Base-by-base conservation (phyloP, 2,888 invertebrate genomes). In the Dioctria linearis region DNA sequence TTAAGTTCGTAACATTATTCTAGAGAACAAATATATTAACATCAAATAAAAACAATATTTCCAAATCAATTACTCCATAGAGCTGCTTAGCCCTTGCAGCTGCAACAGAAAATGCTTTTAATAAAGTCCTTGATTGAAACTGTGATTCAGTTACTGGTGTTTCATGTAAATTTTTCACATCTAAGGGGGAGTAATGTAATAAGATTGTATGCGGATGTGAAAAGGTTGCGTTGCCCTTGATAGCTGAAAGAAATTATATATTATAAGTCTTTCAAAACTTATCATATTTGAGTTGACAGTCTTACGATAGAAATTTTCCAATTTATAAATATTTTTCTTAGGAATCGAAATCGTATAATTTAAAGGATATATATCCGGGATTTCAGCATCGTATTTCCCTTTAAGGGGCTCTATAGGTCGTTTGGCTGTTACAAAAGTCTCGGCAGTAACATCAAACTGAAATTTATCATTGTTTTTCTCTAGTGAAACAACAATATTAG, bases 311-410 rank as follows among this genome's bases (percentile, higher is more conserved):
- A 91, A 87, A 86, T 94, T 92, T 66, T 89, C 87, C 13, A 90
- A 87, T 80, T 90, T 88, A 85, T 95, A 95, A 85, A 95, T 91
- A 86, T 95, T 91, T 76, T 91, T 89, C 80, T 90, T 86, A 4
- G 85, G 86, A 66, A 88, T 85, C 4, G 88, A 86, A 25, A 79
- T 71, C 4, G 69, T 87, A 11, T n/a, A 90, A 89, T 81, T 95
- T 87, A 67, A 94, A 93, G 98, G 97, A 87, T 91, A 91, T 82
- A 98, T 89, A 86, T 94, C 90, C 5, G 96, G 95, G 61, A 97
- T 87, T 76, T 91, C 86, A 81, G 90, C 89, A 37, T 90, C 90
- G 81, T 91, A 89, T 78, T 91, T 90, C 6, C 90, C 88, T 11
- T 88, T 87, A 13, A 83, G 87, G 3, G 93, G 90, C 76, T 90